A percentile compares a stretch with the other conserved stretches of the same genome.
Conservation (phyloP, 2,888 invertebrate genomes). For the Drosophila percnosoma region DNA sequence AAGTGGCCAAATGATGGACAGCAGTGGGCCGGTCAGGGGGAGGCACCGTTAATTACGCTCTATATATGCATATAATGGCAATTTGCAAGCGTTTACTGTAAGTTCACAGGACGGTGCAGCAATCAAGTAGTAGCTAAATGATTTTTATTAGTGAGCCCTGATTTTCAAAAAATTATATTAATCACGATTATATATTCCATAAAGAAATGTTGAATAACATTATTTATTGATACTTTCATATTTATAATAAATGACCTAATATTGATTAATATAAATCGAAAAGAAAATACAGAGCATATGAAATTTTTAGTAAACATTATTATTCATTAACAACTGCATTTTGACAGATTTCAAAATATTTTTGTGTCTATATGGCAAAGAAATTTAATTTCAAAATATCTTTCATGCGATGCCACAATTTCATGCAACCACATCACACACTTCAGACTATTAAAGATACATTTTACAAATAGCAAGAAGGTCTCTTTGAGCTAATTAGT, state of each 20-base stretch:
- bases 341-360: background rate
- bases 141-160: background rate
- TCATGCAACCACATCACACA: background rate
- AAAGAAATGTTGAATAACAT: no score
- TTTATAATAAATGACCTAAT: background rate
- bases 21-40: slow-evolving; percentile 3
- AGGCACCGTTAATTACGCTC: slow-evolving; percentile 35
- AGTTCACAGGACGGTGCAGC: background rate
- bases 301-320: background rate
- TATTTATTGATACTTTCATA: background rate
- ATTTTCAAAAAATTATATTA: no score
- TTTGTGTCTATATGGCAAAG: background rate
- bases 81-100: background rate
- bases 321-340: background rate
- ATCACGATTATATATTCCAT: no score
- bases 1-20: slow-evolving; percentile 51
- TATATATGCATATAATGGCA: background rate
- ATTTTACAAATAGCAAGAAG: background rate
- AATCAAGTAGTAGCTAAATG: background rate
- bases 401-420: background rate
- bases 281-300: background rate
- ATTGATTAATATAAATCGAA: background rate
- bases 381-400: no score
- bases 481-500: slow-evolving; percentile 16
- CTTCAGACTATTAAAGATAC: background rate